A percentile compares a stretch with the other conserved stretches of the same genome.
These are phyloP conservation scores for Caenorhabditis parvicauda DNA, from an alignment of 2,888 invertebrate species.

Conservation along the genomic window DNA sequence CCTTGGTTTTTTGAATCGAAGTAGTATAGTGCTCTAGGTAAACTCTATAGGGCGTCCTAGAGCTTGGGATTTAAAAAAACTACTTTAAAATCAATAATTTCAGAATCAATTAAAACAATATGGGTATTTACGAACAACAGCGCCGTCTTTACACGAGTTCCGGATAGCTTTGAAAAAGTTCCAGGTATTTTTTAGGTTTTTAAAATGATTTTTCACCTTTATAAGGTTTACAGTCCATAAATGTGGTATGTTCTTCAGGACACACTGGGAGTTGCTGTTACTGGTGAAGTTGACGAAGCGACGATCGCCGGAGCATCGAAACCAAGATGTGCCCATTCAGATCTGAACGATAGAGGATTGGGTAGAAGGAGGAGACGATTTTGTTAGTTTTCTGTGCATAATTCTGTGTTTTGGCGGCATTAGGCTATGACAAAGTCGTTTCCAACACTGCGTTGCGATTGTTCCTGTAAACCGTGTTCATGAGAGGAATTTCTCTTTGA, in stretches of 20 bases:
- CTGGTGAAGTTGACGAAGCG: conserved; percentile 48
- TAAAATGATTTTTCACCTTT: not conserved
- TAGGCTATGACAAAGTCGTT: not conserved
- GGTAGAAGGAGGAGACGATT: conserved; percentile 24
- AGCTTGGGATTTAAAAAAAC: too few species aligned
- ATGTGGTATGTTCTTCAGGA: conserved; percentile 38
- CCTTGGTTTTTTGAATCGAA: too few species aligned
- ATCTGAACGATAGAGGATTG: conserved; percentile 20
- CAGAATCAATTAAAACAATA: conserved; percentile 53
- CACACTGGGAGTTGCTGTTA: conserved; percentile 50
- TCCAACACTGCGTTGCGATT: not conserved
- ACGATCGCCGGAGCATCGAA: conserved; percentile 45
- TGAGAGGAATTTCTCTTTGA: too few species aligned
- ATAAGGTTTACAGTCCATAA: not conserved
- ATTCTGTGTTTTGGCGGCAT: not conserved
- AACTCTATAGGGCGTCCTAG: too few species aligned
- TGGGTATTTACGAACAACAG: conserved; percentile 47
- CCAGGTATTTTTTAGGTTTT: too few species aligned
- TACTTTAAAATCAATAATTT: conserved; percentile 21
- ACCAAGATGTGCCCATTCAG: conserved; percentile 54
- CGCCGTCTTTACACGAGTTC: conserved; percentile 46
- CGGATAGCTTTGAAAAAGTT: conserved; percentile 42
- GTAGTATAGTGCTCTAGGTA: too few species aligned
- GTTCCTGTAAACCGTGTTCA: too few species aligned
- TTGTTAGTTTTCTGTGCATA: conserved; percentile 18